phyloP scores from a whole-genome alignment of 2,113 vertebrate genomes.

The Ammodytes marinus region DNA sequence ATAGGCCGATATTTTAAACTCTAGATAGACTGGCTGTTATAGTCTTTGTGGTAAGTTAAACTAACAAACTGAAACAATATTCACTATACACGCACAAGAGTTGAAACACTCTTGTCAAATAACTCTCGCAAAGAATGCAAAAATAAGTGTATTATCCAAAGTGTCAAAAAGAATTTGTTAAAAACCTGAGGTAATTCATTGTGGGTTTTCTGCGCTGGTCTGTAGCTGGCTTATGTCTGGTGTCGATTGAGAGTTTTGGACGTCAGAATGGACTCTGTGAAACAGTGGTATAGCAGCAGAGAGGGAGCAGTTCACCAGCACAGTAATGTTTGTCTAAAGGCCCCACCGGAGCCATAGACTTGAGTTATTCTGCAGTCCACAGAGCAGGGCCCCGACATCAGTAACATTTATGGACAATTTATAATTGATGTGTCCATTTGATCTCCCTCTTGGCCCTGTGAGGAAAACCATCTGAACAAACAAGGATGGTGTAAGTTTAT shows the following conservation, averaged over 20 bases:
- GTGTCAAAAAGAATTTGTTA: not conserved
- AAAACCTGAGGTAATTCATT: not conserved
- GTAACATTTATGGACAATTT: slow-evolving; percentile 83
- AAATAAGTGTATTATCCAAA: not conserved
- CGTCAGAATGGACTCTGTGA: slow-evolving; percentile 35
- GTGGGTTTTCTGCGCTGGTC: not conserved
- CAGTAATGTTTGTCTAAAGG: slow-evolving; percentile 78
- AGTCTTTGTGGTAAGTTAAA: not conserved
- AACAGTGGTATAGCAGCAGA: slow-evolving; percentile 20
- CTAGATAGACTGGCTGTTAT: not conserved
- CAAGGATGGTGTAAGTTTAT: slow-evolving; percentile 78
- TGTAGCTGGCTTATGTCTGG: slow-evolving; percentile 30
- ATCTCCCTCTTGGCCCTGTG: slow-evolving; percentile 69
- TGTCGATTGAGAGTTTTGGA: slow-evolving; percentile 45
- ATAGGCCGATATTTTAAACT: not conserved
- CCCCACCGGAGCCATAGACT: slow-evolving; percentile 75
- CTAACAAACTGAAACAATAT: not conserved
- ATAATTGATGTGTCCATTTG: slow-evolving; percentile 81
- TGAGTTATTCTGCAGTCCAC: slow-evolving; percentile 79
- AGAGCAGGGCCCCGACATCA: slow-evolving; percentile 76
- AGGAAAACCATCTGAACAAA: slow-evolving; percentile 87
- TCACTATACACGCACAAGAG: not conserved
- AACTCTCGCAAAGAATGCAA: not conserved
- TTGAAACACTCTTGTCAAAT: not conserved
- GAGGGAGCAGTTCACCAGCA: slow-evolving; percentile 70